phyloP scores from a whole-genome alignment of 92 coral and sea anemone species.

The Heliopora coerulea region DNA sequence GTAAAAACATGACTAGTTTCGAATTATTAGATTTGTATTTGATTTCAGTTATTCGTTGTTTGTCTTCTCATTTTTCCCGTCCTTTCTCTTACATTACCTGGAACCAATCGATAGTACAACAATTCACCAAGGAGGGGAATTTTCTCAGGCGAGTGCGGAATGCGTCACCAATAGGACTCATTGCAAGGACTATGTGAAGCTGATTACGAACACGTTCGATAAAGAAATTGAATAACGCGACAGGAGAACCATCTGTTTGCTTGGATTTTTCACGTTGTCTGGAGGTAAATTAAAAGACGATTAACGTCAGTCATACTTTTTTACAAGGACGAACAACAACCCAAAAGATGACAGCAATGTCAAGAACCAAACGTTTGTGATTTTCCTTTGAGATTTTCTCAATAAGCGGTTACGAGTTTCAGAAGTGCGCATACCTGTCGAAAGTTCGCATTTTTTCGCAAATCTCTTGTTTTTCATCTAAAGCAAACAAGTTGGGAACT shows the following conservation, averaged over 20 bases:
- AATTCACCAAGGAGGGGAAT: constrained; percentile 95
- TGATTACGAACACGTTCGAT: constrained; percentile 97
- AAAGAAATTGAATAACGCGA: constrained; percentile 93
- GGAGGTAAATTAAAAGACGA: neutral
- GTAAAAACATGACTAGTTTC: too few species aligned
- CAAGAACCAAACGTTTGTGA: too few species aligned
- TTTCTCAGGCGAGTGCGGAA: constrained; percentile 94
- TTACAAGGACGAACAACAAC: too few species aligned
- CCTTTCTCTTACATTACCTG: too few species aligned
- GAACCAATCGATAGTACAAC: constrained; percentile 99
- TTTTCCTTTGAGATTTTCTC: too few species aligned
- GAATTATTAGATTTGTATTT: too few species aligned
- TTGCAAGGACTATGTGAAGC: constrained; percentile 94
- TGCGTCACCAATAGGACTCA: constrained; percentile 99
- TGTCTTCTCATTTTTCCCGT: too few species aligned
- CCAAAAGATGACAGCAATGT: too few species aligned
- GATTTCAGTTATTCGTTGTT: too few species aligned
- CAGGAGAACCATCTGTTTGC: constrained; percentile 98
- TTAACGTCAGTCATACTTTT: too few species aligned
- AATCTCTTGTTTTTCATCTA: constrained; percentile 98
- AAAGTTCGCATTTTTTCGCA: constrained; percentile 94
- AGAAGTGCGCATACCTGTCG: constrained; percentile 70
- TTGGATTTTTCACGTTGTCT: constrained; percentile 99
- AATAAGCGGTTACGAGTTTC: too few species aligned
- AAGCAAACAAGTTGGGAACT: constrained; percentile 91